phyloP scores from a whole-genome alignment of 2,888 invertebrate species.

The Noctua janthina region DNA sequence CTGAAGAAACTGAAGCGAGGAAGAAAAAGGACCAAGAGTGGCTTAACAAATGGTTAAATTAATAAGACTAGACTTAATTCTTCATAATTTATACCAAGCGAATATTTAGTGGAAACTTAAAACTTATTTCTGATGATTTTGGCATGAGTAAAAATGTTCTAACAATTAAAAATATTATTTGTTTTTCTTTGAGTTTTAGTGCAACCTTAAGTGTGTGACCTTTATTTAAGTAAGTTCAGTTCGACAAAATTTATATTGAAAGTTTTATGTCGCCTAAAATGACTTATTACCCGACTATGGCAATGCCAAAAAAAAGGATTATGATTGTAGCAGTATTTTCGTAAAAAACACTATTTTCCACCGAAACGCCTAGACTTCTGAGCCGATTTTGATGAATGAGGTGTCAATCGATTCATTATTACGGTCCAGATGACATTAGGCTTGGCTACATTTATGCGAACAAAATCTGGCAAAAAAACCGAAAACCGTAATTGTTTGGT shows the following conservation, averaged over 20 bases:
- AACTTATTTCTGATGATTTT: background rate
- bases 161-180: background rate
- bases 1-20: constrained; percentile 64
- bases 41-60: constrained; percentile 22
- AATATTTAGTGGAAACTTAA: background rate
- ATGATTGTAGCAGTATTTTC: background rate
- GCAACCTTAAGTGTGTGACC: background rate
- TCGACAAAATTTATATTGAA: background rate
- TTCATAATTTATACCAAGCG: background rate
- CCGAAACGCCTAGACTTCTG: background rate
- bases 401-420: no score
- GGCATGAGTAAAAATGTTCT: background rate
- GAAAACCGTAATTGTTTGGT: no score
- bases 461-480: no score
- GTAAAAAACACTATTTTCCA: background rate
- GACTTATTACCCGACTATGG: background rate
- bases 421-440: no score
- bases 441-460: no score
- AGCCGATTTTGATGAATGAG: background rate
- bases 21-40: constrained; percentile 2
- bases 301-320: background rate
- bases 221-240: background rate
- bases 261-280: background rate
- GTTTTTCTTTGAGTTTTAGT: background rate
- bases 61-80: background rate